A percentile compares a stretch with the other conserved stretches of the same genome.
Conservation (phyloP, 1,140 invertebrate species). For the Coelopa frigida region DNA sequence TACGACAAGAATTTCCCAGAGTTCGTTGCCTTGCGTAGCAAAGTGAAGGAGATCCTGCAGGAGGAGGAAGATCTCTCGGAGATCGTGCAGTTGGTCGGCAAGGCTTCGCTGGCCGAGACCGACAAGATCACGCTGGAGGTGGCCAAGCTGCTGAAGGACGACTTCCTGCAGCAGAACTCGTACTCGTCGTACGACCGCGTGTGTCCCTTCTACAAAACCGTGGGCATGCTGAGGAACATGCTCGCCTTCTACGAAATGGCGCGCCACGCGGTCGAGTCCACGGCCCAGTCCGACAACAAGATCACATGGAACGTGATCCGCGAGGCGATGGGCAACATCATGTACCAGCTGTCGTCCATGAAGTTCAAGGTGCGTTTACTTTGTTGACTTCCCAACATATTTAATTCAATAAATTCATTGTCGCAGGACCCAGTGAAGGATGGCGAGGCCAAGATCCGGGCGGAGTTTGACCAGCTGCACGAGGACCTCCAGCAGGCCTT, state of each 20-base stretch:
- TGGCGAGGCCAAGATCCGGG: slow-evolving; percentile 92
- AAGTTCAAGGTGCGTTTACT: slow-evolving; percentile 85
- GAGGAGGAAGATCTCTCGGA: slow-evolving; percentile 99
- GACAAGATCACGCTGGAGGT: slow-evolving; percentile 99
- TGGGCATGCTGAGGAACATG: slow-evolving; percentile 97
- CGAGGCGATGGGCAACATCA: slow-evolving; percentile 90
- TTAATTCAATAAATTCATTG: slow-evolving; percentile 13
- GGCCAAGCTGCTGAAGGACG: slow-evolving; percentile 96
- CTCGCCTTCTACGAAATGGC: slow-evolving; percentile 98
- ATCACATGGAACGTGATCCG: slow-evolving; percentile 97
- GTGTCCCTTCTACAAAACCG: slow-evolving; percentile 99
- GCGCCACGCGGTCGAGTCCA: slow-evolving; percentile 93
- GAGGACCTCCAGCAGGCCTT: slow-evolving; percentile 95
- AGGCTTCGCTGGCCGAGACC: slow-evolving; percentile 97
- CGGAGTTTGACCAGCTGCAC: slow-evolving; percentile 90
- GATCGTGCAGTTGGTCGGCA: slow-evolving; percentile 99
- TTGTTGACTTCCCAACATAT: neutral
- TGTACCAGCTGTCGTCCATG: slow-evolving; percentile 98
- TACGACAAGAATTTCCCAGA: slow-evolving; percentile 98
- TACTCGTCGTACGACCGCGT: slow-evolving; percentile 96
- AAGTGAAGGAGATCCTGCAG: slow-evolving; percentile 94
- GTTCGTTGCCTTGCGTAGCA: slow-evolving; percentile 87
- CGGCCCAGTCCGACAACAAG: slow-evolving; percentile 97
- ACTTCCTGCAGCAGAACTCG: slow-evolving; percentile 98
- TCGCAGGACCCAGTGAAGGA: slow-evolving; percentile 92